Conservation (phyloP, 2,888 invertebrate genomes). For the Syrphus vitripennis region DNA sequence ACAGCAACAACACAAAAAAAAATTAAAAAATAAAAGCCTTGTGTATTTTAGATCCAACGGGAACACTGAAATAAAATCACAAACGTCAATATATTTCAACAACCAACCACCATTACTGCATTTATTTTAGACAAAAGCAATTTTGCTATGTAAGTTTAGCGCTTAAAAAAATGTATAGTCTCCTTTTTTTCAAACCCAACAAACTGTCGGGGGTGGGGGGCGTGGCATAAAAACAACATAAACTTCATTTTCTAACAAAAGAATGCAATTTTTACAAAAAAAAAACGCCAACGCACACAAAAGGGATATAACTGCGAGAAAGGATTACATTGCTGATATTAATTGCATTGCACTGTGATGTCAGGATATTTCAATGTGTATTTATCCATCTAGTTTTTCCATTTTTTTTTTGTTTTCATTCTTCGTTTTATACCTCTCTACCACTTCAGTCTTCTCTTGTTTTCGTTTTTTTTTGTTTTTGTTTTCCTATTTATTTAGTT, state of each 20-base stretch:
- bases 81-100: slow-evolving; percentile 39
- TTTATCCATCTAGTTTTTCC: slow-evolving; percentile 17
- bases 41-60: slow-evolving; percentile 31
- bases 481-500: slow-evolving; percentile 60
- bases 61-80: not conserved
- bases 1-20: not conserved
- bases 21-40: not conserved
- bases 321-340: slow-evolving; percentile 71
- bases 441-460: slow-evolving; percentile 15
- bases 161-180: slow-evolving; percentile 8
- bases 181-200: not conserved
- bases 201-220: not conserved
- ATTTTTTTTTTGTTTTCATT: not conserved
- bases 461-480: not conserved
- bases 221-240: slow-evolving; percentile 34
- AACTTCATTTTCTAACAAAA: slow-evolving; percentile 60
- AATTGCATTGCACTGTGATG: slow-evolving; percentile 69
- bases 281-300: slow-evolving; percentile 40
- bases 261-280: slow-evolving; percentile 58
- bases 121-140: slow-evolving; percentile 56
- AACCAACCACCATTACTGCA: slow-evolving; percentile 50
- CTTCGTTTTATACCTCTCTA: not conserved
- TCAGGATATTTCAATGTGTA: slow-evolving; percentile 46
- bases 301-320: slow-evolving; percentile 53
- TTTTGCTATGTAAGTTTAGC: not conserved